Base-by-base conservation (phyloP, 2,797 vertebrate species). In the Meriones psammophilus region DNA sequence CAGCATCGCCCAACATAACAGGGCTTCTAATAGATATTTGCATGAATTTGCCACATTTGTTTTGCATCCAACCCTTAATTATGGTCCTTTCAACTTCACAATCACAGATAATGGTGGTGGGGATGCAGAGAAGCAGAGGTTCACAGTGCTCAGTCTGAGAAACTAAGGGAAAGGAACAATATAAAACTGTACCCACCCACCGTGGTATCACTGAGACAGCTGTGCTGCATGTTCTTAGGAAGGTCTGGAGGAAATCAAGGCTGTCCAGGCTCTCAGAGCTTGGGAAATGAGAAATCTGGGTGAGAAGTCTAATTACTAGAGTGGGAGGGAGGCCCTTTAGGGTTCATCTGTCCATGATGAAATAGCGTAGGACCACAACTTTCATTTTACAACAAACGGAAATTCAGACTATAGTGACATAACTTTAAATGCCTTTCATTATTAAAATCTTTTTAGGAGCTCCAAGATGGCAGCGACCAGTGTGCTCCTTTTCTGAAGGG, bases 31-130 rank as follows among this genome's bases (percentile, higher is more conserved):
- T 96, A 97, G 96, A 94, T 97, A 97, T 97, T 97, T 97, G 94
- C 97, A 96, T 98, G 97, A 98, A 98, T 98, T 92, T 97, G 73
- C 95, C 96, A 98, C 95, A 91, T 95, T 98, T 98, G 97, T 98
- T 98, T 97, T 97, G 97, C 97, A 98, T 96, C 97, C 98, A 98
- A 96, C 97, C 79, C 92, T 97, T 98, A 98, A 98, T 98, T 98
- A 98, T 20, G 89, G 96, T 97, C 97, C 97, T 98, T 98, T 98
- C 98, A 98, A 56, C 96, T 97, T 87, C 97, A 98, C 98, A 98
- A 97, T 98, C 96, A 89, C 26, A 9, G 97, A 95, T 98, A 98
- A 98, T 98, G 98, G 97, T 54, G 97, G 94, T 94, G 95, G 97
- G 97, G 83, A 96, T 96, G 96, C 94, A 39, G 28, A 97, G 97